Conservation (phyloP, 2,113 vertebrate genomes). For the Tyrannus savana region DNA sequence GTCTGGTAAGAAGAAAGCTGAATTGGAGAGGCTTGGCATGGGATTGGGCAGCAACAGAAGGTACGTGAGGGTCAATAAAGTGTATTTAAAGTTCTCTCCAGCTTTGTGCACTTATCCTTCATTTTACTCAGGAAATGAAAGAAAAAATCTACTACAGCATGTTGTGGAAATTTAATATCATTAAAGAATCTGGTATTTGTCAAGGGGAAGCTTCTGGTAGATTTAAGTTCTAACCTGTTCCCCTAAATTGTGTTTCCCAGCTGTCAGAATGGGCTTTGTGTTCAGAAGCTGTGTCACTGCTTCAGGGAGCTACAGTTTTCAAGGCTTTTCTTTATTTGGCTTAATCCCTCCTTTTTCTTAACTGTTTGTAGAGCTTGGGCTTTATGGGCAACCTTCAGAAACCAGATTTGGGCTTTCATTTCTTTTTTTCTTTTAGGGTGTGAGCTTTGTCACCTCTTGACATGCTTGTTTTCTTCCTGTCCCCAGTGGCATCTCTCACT, state of each 20-base stretch:
- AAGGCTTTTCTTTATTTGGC: background rate
- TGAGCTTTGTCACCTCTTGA: background rate
- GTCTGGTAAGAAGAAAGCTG: conserved; percentile 82
- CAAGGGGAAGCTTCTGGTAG: background rate
- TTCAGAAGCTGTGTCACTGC: background rate
- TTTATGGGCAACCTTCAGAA: background rate
- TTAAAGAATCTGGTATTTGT: background rate
- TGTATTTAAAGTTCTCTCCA: background rate
- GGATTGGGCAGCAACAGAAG: conserved; percentile 81
- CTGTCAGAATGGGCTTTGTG: background rate
- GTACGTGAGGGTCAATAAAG: conserved; percentile 10
- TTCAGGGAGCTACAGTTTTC: background rate
- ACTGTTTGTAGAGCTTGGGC: background rate
- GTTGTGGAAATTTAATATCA: background rate
- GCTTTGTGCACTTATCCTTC: background rate
- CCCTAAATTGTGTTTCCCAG: background rate
- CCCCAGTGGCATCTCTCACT: conserved; percentile 92
- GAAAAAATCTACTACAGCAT: background rate
- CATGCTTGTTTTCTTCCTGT: background rate
- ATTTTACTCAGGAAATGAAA: background rate
- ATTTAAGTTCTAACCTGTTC: background rate
- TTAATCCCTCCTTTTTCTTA: background rate
- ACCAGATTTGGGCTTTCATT: background rate
- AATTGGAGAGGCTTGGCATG: conserved; percentile 92
- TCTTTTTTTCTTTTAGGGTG: background rate